phyloP scores from a whole-genome alignment of 1,140 invertebrate species.

The Penaeus chinensis region DNA sequence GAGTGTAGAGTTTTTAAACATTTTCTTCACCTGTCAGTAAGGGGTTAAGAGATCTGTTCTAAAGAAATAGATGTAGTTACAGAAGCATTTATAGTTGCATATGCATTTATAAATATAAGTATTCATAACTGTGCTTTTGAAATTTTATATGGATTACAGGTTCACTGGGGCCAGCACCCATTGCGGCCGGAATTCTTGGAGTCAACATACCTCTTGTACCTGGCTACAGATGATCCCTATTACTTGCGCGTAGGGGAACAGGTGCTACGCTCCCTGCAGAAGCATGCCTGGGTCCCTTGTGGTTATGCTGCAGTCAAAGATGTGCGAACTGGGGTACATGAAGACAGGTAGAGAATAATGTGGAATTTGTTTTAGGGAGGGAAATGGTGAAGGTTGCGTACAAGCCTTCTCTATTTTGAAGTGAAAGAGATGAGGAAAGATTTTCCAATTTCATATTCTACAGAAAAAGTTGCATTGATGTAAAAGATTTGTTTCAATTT shows the following conservation, averaged over 20 bases:
- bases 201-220: constrained; percentile 96
- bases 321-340: constrained; percentile 88
- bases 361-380: not conserved
- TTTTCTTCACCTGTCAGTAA: too few relatives aligned
- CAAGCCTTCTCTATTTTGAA: not conserved
- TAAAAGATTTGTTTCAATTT: too few relatives aligned
- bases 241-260: constrained; percentile 94
- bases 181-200: constrained; percentile 97
- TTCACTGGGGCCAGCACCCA: constrained; percentile 98
- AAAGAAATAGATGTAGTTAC: not conserved
- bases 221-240: constrained; percentile 94
- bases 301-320: constrained; percentile 97
- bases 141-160: constrained; percentile 71
- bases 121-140: not conserved
- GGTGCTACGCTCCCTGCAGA: constrained; percentile 90
- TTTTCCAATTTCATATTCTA: too few relatives aligned
- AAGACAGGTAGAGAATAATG: constrained; percentile 75
- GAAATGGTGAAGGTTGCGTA: not conserved
- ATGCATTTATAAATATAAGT: constrained; percentile 1
- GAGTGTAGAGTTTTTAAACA: too few relatives aligned
- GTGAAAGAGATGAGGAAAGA: too few relatives aligned
- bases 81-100: not conserved
- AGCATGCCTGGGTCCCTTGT: constrained; percentile 91
- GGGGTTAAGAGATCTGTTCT: not conserved
- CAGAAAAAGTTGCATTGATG: too few relatives aligned